Evolutionary conservation across 2,888 invertebrate species (phyloP), one percentile per base, ranked within the genome.

Genomic region (Tribolium freemani): DNA sequence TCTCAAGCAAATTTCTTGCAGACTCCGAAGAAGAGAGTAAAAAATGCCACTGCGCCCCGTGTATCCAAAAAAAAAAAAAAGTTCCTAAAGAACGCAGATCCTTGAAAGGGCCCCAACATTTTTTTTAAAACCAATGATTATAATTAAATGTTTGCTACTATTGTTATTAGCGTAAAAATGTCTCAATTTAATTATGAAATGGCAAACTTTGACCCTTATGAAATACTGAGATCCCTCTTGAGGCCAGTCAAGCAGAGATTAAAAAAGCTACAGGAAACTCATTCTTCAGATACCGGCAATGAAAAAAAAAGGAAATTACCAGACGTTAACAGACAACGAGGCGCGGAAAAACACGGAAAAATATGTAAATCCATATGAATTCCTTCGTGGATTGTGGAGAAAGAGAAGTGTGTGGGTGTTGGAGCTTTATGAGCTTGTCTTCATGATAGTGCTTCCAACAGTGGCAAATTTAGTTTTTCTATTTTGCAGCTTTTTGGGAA

Each of bases 321-420:
- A 93, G 94, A 98, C 98, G 11, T 89, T 99, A 73, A 99, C 99
- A 69, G 98, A 99, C 88, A 98, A 99, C 78, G 97, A 98, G 86
- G 95, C 99, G 1, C 91, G 96, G 76, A 93, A 94, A 85, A 99
- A 99, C 88, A 99, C 98, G 96, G 98, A 99, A 85, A 96, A 96
- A 85, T 98, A 98, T 90, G 99, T 99, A 16, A 99, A 99, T 89
- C 99, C 99, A 0, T 99, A 99, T 90, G 99, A 5, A 87, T 99
- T 64, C 99, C 99, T 4, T 98, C 99, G 66, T 99, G 99, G 99
- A 98, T 99, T 86, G 98, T 99, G 6, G 98, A 99, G 84, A 98
- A 99, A 86, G 97, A 99, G 87, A 99, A 98, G 98, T 78, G 93
- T 99, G 20, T 98, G 97, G 97, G 98, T 98, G 3, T 89, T 98